Evolutionary conservation across 2,888 invertebrate species (phyloP).

Genomic region (Apamea monoglypha): DNA sequence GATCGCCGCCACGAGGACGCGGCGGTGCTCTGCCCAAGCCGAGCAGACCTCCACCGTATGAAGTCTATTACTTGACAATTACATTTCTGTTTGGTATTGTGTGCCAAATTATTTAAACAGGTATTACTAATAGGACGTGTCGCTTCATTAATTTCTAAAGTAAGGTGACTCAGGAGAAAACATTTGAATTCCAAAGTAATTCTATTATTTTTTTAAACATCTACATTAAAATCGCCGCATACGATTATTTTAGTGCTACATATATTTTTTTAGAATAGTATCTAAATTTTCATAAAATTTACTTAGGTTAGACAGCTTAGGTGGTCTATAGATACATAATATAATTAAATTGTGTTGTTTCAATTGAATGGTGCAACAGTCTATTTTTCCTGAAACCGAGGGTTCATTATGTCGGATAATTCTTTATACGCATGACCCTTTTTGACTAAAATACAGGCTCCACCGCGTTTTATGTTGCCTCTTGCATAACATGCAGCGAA

Average conservation of each 20-base stretch:
- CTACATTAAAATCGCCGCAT: too few species aligned
- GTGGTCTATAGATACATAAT: neutral
- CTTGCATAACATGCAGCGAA: neutral
- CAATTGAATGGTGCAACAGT: neutral
- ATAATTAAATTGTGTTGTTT: too few species aligned
- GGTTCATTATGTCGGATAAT: neutral
- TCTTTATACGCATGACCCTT: neutral
- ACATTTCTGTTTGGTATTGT: neutral
- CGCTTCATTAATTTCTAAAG: neutral
- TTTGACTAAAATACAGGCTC: neutral
- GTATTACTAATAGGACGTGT: neutral
- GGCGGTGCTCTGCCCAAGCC: too few species aligned
- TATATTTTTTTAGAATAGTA: neutral
- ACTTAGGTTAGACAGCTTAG: neutral
- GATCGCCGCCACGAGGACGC: too few species aligned
- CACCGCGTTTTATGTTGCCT: neutral
- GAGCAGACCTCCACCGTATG: too few species aligned
- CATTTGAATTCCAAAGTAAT: too few species aligned
- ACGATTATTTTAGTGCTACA: too few species aligned
- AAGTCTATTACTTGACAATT: neutral
- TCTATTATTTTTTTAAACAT: neutral
- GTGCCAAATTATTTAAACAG: neutral
- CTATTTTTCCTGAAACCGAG: neutral
- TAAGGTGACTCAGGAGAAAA: neutral
- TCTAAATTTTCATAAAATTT: neutral